Percentiles rank a stretch among this genome's conserved stretches.
These are phyloP conservation scores for Oryzias melastigma DNA, from an alignment of 2,113 vertebrate species.

Conservation along the genomic window DNA sequence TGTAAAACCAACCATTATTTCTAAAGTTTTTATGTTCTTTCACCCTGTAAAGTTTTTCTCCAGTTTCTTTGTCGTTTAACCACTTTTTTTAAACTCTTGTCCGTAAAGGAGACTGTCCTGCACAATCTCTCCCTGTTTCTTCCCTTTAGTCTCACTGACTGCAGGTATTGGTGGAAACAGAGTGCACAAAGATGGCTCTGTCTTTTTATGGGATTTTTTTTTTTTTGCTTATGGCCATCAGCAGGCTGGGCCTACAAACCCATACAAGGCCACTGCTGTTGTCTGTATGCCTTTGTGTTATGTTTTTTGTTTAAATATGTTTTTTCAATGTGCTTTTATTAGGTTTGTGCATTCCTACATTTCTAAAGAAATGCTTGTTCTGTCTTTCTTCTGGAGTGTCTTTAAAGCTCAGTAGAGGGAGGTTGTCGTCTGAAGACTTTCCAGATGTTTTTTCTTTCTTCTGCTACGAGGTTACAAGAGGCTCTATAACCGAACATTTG, in stretches of 20 bases:
- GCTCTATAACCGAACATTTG: constrained; percentile 20
- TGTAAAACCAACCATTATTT: constrained; percentile 37
- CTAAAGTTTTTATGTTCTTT: constrained; percentile 26
- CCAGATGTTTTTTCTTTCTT: too few species aligned
- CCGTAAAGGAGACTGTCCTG: neutral
- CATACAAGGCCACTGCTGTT: constrained; percentile 36
- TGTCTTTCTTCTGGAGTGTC: neutral
- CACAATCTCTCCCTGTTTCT: neutral
- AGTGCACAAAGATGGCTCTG: constrained; percentile 35
- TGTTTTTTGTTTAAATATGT: neutral
- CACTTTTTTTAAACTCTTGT: neutral
- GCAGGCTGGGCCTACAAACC: neutral
- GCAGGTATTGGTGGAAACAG: constrained; percentile 16
- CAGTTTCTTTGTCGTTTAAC: constrained; percentile 3
- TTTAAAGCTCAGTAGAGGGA: too few species aligned
- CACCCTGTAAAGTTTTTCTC: constrained; percentile 19
- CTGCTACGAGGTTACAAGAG: too few species aligned
- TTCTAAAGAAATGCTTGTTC: constrained; percentile 10
- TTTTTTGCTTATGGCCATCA: constrained; percentile 28
- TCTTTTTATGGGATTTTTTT: constrained; percentile 27
- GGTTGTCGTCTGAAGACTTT: neutral
- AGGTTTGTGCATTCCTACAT: neutral
- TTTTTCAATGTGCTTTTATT: constrained; percentile 24
- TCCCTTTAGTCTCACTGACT: constrained; percentile 4
- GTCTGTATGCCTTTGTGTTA: constrained; percentile 1